Evolutionary conservation across 2,888 invertebrate species (phyloP).

Genomic region (Drosophila melanosoma): DNA sequence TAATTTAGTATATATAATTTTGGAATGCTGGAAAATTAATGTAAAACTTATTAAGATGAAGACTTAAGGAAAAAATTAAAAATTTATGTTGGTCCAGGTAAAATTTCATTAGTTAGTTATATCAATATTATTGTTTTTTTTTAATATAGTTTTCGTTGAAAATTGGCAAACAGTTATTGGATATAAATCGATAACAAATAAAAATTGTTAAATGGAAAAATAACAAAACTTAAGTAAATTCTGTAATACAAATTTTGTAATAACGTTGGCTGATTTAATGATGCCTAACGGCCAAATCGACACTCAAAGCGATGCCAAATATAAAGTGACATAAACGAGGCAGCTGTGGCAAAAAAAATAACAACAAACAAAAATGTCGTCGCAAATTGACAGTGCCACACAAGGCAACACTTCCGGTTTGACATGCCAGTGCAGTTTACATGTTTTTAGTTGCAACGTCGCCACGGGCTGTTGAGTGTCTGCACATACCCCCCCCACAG

Average conservation of each 20-base stretch:
- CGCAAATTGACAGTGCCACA: slow-evolving; percentile 67
- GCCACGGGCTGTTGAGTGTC: slow-evolving; percentile 39
- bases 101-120: neutral
- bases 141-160: neutral
- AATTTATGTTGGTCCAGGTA: neutral
- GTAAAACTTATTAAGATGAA: no score
- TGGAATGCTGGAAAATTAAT: neutral
- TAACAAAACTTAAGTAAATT: neutral
- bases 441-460: slow-evolving; percentile 38
- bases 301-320: slow-evolving; percentile 49
- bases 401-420: slow-evolving; percentile 71
- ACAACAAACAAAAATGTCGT: slow-evolving; percentile 38
- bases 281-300: slow-evolving; percentile 60
- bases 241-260: slow-evolving; percentile 2
- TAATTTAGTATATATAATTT: neutral
- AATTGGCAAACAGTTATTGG: neutral
- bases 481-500: neutral
- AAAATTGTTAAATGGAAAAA: neutral
- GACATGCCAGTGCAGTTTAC: slow-evolving; percentile 50
- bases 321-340: slow-evolving; percentile 54
- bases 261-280: slow-evolving; percentile 53
- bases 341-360: slow-evolving; percentile 35
- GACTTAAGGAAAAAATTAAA: no score
- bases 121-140: neutral
- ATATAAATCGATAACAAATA: neutral